phyloP scores from a whole-genome alignment of 2,888 invertebrate species.

The Drosophila lacicola region DNA sequence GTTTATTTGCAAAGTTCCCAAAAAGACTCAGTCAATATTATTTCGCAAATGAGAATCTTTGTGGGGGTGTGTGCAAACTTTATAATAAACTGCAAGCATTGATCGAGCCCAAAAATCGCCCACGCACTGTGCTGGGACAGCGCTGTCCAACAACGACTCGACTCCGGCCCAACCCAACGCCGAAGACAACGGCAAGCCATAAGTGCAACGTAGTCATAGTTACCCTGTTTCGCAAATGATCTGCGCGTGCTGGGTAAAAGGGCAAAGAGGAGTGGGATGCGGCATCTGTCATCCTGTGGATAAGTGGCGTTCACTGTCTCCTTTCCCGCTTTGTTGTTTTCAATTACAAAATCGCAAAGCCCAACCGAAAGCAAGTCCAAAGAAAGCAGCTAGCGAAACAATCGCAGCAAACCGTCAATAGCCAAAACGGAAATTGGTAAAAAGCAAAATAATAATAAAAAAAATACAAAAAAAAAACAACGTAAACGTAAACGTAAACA shows the following conservation, averaged over 20 bases:
- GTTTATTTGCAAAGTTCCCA: background rate
- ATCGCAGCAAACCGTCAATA: slow-evolving; percentile 45
- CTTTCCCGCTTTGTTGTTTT: slow-evolving; percentile 38
- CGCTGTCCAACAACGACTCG: slow-evolving; percentile 40
- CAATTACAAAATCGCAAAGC: slow-evolving; percentile 66
- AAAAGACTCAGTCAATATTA: background rate
- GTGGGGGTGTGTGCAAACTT: slow-evolving; percentile 44
- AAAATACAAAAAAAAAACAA: slow-evolving; percentile 32
- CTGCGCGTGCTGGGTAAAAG: slow-evolving; percentile 31
- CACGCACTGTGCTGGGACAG: slow-evolving; percentile 55
- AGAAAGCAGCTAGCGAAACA: slow-evolving; percentile 42
- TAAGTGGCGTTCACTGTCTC: slow-evolving; percentile 23
- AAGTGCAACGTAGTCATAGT: slow-evolving; percentile 37
- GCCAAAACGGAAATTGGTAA: slow-evolving; percentile 75
- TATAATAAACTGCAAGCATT: slow-evolving; percentile 61
- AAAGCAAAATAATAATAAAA: slow-evolving; percentile 46
- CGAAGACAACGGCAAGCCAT: slow-evolving; percentile 3
- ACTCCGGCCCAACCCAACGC: slow-evolving; percentile 37
- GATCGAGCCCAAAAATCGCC: slow-evolving; percentile 66
- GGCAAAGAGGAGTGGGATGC: slow-evolving; percentile 25
- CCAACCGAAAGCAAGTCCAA: slow-evolving; percentile 40
- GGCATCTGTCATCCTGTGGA: slow-evolving; percentile 41
- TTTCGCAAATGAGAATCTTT: slow-evolving; percentile 16
- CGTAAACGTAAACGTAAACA: slow-evolving; percentile 25
- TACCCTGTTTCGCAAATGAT: slow-evolving; percentile 55